Base-by-base conservation (phyloP, 2,113 vertebrate species). In the Hippolais icterina region DNA sequence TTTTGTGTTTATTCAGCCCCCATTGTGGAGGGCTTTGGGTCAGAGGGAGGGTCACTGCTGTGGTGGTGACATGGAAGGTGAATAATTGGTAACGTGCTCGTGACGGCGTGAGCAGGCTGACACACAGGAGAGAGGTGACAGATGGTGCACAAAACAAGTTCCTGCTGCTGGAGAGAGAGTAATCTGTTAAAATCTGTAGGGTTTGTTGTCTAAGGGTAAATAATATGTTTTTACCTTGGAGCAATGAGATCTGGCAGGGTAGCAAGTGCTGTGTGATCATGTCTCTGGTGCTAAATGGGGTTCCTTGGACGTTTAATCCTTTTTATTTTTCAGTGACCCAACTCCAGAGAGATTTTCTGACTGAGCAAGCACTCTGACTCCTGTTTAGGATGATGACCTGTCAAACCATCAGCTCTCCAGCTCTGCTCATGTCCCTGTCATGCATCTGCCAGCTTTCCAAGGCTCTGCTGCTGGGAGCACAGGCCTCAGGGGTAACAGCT, bases 101-200 rank as follows among this genome's bases (percentile, higher is more conserved):
- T 9, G 71, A 17, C 2, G 5, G 50, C 4, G 31, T 15, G 80
- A 64, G 77, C 77, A 24, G 79, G 71, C 90, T 81, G 92, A 56
- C n/a, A 33, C 82, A 2, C 15, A 2, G 86, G 64, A 18, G 35
- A 33, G 91, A 35, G 17, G 46, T 0, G 46, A 72, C 93, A 97
- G 88, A 91, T 90, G 88, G 94, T 89, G 89, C 59, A 44, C 53
- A 47, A 27, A 75, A 10, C 60, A 44, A 70, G 54, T 85, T 87
- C 83, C 70, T 85, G 69, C 89, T 94, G 77, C 85, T 4, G 9
- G 15, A 49, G 52, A 42, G 70, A 65, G 53, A 76, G 52, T 25
- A 66, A 68, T 85, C 89, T 85, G 68, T 60, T 92, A 76, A 80
- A 90, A 88, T 81, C 68, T 59, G 64, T 28, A 44, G 53, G 54